Evolutionary conservation across 2,888 invertebrate species (phyloP), one percentile per base, ranked within the genome.

Genomic region (Drepana falcataria): DNA sequence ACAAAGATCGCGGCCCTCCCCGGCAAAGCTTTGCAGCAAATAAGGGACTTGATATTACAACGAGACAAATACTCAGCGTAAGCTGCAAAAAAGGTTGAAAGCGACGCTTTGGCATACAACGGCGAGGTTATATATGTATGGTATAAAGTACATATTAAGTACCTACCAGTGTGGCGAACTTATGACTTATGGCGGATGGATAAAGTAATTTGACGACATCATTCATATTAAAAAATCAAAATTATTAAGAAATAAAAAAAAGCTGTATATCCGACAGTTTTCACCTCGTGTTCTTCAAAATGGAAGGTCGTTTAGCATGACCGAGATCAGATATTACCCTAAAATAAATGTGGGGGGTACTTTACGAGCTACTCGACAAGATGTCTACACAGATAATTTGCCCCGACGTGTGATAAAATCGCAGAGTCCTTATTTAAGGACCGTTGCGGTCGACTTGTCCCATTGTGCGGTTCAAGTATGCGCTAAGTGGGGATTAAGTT

Each of bases 321-420:
- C 77, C 78, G 74, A 80, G 83, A 83, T 87, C 75, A 68, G 80
- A 83, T 83, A 87, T 79, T 77, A 74, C 79, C 78, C 78, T 78
- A 77, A 82, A 80, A 81, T 79, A 81, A 81, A 76, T 77, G 75
- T 81, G 78, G 80, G 75, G 76, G 79, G 76, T 73, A 76, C 75
- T 84, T 85, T 82, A 85, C 75, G 80, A 82, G 66, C 66, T 72
- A 75, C 81, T 81, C 75, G 71, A 73, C 66, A 70, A 68, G 64
- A 70, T 70, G 66, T 67, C 64, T 66, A 61, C 61, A 68, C 67
- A 81, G 81, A 86, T 85, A 83, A 85, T 85, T 83, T 79, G 77
- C 75, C 75, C 76, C 66, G 73, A 79, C 75, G 79, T 81, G 79
- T 77, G 83, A 85, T 86, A 82, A 77, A 77, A 85, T 85, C 80